Evolutionary conservation across 1,140 invertebrate species (phyloP), one percentile per base, ranked within the genome.

Genomic region (Drosophila funebris): DNA sequence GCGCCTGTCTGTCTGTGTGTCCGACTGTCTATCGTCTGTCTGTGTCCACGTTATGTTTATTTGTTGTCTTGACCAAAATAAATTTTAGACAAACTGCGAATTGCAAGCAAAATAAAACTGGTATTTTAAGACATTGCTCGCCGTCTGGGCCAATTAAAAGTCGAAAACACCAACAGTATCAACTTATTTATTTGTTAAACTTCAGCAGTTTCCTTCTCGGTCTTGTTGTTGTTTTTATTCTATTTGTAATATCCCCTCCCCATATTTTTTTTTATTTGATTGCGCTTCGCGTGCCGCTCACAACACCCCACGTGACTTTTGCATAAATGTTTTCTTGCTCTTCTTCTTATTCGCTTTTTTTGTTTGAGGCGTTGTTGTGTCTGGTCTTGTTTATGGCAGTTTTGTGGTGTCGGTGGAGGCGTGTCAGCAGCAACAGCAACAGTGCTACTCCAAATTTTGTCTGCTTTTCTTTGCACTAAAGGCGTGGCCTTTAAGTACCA

Each of bases 61-160:
- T 78, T 84, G 69, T 85, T 80, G 73, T 85, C 24, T 85, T 85
- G 73, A 62, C 70, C 82, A 78, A 87, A 85, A 85, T 85, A 64
- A 29, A 68, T 66, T 75, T 81, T 64, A 66, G 60, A 44, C 39
- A 54, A 76, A 60, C 33, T 60, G 48, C 61, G 50, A 78, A 62
- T 64, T 60, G 73, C 41, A 67, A 63, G 75, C 52, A 64, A 73
- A 78, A 72, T 62, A 69, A 78, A 84, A 75, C 64, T 71, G 46
- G 29, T 60, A 76, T 70, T 79, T 63, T 53, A 78, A 66, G n/a
- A 56, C 50, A 54, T 37, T 62, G 37, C 11, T 14, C 22, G 11
- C 20, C 7, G 18, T 31, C 18, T 46, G 43, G 7, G 6, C 31
- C 66, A 60, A 67, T 53, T 60, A 52, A 72, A 72, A n/a, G 14